phyloP scores from a whole-genome alignment of 2,888 invertebrate genomes.

The Aphidius colemani region DNA sequence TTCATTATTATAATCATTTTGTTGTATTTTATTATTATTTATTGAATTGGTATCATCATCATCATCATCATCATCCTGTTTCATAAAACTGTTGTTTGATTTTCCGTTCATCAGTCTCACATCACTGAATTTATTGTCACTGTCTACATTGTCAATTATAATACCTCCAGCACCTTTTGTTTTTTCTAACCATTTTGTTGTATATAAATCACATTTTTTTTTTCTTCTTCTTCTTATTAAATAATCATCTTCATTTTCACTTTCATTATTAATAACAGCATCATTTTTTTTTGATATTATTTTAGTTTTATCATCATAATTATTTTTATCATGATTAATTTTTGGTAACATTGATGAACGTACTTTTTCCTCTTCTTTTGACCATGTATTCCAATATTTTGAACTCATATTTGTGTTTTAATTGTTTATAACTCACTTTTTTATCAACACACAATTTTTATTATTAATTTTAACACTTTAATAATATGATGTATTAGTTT shows the following conservation, averaged over 20 bases:
- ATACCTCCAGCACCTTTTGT: conserved; percentile 6
- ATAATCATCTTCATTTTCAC: conserved; percentile 26
- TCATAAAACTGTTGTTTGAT: conserved; percentile 35
- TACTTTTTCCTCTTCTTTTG: conserved; percentile 40
- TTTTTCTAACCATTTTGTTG: background rate
- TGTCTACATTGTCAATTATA: too few species aligned
- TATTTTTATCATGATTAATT: conserved; percentile 10
- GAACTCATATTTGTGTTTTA: conserved; percentile 47
- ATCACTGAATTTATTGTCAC: conserved; percentile 21
- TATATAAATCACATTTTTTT: conserved; percentile 4
- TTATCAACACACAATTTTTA: background rate
- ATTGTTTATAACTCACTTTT: conserved; percentile 1
- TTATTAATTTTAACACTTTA: too few species aligned
- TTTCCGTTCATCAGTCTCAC: conserved; percentile 35
- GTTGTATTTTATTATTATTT: background rate
- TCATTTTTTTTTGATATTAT: background rate
- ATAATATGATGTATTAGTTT: too few species aligned
- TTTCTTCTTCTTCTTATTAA: conserved; percentile 8
- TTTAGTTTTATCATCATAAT: background rate
- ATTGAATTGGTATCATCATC: background rate
- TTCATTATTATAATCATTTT: background rate
- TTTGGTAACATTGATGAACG: conserved; percentile 29
- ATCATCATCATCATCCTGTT: conserved; percentile 27
- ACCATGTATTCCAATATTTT: conserved; percentile 44
- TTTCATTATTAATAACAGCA: conserved; percentile 23